Conservation (phyloP, 2,113 vertebrate genomes). For the Rhodinocichla rosea region DNA sequence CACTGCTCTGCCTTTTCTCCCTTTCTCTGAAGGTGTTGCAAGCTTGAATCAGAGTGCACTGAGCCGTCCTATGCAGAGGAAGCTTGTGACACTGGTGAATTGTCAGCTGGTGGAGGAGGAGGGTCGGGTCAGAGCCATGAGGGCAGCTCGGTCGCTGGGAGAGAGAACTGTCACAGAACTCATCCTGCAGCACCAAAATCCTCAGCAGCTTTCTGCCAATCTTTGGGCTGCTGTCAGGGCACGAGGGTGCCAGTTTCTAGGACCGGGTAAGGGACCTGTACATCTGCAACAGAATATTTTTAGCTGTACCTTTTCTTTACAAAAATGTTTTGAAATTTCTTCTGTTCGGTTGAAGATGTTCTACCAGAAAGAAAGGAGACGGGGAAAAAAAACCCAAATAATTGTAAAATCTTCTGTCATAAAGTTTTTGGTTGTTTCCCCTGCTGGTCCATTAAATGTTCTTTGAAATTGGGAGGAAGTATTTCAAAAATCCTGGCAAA, state of each 20-base stretch:
- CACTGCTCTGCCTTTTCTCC: neutral
- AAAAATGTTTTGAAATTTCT: neutral
- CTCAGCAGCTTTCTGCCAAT: constrained; percentile 83
- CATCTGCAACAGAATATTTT: neutral
- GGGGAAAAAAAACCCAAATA: too few species aligned
- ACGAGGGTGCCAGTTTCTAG: constrained; percentile 82
- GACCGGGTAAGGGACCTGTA: constrained; percentile 69
- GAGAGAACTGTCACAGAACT: constrained; percentile 81
- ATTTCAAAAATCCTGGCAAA: neutral
- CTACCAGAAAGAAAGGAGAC: neutral
- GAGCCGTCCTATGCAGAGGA: constrained; percentile 96
- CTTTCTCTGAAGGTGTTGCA: constrained; percentile 77
- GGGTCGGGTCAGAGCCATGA: constrained; percentile 88
- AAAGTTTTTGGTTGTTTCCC: neutral
- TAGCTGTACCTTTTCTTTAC: neutral
- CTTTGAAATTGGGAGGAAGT: neutral
- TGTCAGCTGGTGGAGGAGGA: constrained; percentile 97
- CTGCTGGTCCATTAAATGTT: neutral
- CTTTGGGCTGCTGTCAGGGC: constrained; percentile 83
- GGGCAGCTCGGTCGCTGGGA: constrained; percentile 85
- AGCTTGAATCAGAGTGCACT: constrained; percentile 87
- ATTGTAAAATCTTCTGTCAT: neutral
- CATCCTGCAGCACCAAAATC: constrained; percentile 83
- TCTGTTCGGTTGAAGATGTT: neutral
- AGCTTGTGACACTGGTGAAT: constrained; percentile 93